phyloP scores from a whole-genome alignment of 1,140 invertebrate genomes.

The Euglossa dilemma region DNA sequence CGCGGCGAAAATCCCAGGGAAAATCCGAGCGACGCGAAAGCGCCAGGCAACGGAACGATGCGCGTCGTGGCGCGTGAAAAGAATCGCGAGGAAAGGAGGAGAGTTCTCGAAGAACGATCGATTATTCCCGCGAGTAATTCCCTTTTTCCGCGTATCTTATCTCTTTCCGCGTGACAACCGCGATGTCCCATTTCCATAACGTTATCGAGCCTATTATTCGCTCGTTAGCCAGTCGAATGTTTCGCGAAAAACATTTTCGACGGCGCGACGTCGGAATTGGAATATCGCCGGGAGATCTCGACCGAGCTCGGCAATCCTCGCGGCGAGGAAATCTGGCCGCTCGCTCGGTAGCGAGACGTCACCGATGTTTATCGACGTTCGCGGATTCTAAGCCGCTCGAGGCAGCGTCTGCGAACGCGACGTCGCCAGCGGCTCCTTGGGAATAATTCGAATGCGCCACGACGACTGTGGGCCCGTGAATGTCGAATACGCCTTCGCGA shows the following conservation, averaged over 20 bases:
- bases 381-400: constrained; percentile 6
- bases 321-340: constrained; percentile 38
- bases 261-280: too few relatives aligned
- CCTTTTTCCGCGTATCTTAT: background rate
- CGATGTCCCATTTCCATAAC: background rate
- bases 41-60: background rate
- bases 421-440: constrained; percentile 16
- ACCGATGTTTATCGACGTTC: constrained; percentile 11
- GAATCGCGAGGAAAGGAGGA: background rate
- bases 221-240: background rate
- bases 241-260: background rate
- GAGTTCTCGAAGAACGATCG: background rate
- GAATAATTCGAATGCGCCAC: constrained; percentile 52
- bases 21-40: background rate
- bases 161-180: background rate
- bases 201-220: background rate
- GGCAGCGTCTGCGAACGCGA: constrained; percentile 1
- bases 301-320: background rate
- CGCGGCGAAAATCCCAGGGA: background rate
- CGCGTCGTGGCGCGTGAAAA: background rate
- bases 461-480: constrained; percentile 2
- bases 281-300: too few relatives aligned
- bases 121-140: background rate
- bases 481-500: constrained; percentile 9
- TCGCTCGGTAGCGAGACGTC: constrained; percentile 27